phyloP scores from a whole-genome alignment of 2,797 vertebrate species.

The Typhlichthys subterraneus region DNA sequence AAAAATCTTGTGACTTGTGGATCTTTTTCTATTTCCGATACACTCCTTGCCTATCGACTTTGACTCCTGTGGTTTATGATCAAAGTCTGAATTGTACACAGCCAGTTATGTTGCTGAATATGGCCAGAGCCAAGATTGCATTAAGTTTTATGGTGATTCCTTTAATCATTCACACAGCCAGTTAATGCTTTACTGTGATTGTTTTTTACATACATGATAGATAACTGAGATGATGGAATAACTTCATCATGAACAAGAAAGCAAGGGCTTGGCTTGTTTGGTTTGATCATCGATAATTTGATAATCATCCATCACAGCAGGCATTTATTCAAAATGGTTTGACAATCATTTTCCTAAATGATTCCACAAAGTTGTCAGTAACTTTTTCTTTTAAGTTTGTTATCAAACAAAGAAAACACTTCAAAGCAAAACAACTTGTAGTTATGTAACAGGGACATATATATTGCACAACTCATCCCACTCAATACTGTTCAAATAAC shows the following conservation, averaged over 20 bases:
- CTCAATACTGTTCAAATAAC: slow-evolving; percentile 35
- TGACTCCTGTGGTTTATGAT: slow-evolving; percentile 47
- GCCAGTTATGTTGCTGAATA: slow-evolving; percentile 36
- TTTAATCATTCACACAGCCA: slow-evolving; percentile 71
- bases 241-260: slow-evolving; percentile 45
- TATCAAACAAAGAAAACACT: slow-evolving; percentile 42
- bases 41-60: slow-evolving; percentile 5
- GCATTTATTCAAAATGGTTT: slow-evolving; percentile 21
- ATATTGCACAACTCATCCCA: slow-evolving; percentile 73
- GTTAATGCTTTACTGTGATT: slow-evolving; percentile 78
- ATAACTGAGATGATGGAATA: slow-evolving; percentile 25
- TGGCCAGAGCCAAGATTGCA: slow-evolving; percentile 33
- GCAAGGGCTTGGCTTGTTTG: slow-evolving; percentile 17
- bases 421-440: slow-evolving; percentile 32
- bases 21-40: neutral
- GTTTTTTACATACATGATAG: slow-evolving; percentile 27
- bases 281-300: neutral
- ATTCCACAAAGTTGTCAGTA: slow-evolving; percentile 9
- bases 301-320: too few species aligned
- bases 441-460: slow-evolving; percentile 25
- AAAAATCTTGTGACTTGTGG: slow-evolving; percentile 40
- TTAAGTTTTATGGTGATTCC: slow-evolving; percentile 29
- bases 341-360: slow-evolving; percentile 19
- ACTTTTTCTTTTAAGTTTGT: slow-evolving; percentile 18
- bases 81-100: slow-evolving; percentile 74